These are phyloP conservation scores for Trematomus loennbergii DNA, from an alignment of 2,113 vertebrate genomes.

Conservation along the genomic window DNA sequence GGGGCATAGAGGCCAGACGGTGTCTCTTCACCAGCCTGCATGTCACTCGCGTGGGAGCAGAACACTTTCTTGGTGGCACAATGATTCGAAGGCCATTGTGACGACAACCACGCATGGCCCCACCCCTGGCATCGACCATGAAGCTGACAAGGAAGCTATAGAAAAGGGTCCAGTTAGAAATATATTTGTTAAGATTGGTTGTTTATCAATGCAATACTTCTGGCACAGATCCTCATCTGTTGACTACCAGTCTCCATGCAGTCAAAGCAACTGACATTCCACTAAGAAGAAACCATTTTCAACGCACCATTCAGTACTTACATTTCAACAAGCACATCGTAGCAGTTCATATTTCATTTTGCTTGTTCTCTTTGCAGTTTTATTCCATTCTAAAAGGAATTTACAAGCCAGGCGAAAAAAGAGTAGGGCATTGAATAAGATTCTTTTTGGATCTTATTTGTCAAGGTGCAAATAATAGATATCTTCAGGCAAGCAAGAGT, in stretches of 20 bases:
- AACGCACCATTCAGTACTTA: conserved; percentile 3
- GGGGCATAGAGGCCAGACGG: conserved; percentile 96
- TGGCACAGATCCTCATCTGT: background rate
- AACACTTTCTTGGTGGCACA: conserved; percentile 96
- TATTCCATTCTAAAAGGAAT: conserved; percentile 18
- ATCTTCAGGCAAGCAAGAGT: background rate
- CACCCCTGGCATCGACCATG: conserved; percentile 98
- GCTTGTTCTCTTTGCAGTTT: background rate
- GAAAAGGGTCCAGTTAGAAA: conserved; percentile 8
- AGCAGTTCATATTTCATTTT: conserved; percentile 29
- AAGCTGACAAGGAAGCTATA: conserved; percentile 98
- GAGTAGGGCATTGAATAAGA: background rate
- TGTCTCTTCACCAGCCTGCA: conserved; percentile 98
- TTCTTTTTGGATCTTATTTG: background rate
- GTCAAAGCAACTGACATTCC: conserved; percentile 15
- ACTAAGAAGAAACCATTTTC: conserved; percentile 5
- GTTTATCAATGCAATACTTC: background rate
- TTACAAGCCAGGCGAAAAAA: conserved; percentile 40
- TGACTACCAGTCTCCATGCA: conserved; percentile 54
- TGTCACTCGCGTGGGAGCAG: conserved; percentile 95
- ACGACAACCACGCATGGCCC: conserved; percentile 97
- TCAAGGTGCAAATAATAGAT: conserved; percentile 9
- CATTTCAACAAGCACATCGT: conserved; percentile 10
- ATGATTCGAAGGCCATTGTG: conserved; percentile 97
- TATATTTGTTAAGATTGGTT: background rate